Evolutionary conservation across 2,888 invertebrate genomes (phyloP).

Genomic region (Noctuana brunneofusca): DNA sequence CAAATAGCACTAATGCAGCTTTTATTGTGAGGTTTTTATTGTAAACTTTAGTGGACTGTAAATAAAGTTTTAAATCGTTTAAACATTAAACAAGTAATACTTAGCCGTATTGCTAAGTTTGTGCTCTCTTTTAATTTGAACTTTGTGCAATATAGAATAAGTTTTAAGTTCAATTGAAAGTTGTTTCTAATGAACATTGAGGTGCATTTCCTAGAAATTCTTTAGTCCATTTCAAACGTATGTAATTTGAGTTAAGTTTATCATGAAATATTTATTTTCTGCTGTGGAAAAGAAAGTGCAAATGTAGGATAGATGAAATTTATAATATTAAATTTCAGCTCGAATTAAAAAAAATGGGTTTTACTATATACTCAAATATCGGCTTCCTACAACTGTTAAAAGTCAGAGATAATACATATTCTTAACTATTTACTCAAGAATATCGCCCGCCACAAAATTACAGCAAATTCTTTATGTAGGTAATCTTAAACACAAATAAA

Average conservation of each 20-base stretch:
- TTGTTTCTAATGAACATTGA: neutral
- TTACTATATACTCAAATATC: too few relatives aligned
- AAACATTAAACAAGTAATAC: slow-evolving; percentile 8
- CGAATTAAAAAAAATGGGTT: too few relatives aligned
- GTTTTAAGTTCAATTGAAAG: neutral
- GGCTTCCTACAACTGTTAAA: too few relatives aligned
- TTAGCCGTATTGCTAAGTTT: slow-evolving; percentile 1
- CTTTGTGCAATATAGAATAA: neutral
- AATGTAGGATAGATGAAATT: too few relatives aligned
- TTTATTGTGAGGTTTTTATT: slow-evolving; percentile 3
- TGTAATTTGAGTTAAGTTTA: neutral
- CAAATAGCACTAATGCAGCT: neutral
- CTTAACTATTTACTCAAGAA: too few relatives aligned
- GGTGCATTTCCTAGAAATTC: neutral
- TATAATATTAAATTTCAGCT: too few relatives aligned
- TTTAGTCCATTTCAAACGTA: neutral
- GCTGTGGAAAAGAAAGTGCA: neutral
- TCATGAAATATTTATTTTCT: neutral
- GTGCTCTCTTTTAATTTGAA: slow-evolving; percentile 6
- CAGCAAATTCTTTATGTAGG: too few relatives aligned
- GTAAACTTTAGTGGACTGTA: slow-evolving; percentile 19
- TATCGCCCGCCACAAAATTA: too few relatives aligned
- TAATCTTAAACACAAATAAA: too few relatives aligned
- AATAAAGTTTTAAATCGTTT: slow-evolving; percentile 28
- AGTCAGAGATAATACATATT: too few relatives aligned